Evolutionary conservation across 1,140 invertebrate species (phyloP).

Genomic region (Lasioglossum albipes): DNA sequence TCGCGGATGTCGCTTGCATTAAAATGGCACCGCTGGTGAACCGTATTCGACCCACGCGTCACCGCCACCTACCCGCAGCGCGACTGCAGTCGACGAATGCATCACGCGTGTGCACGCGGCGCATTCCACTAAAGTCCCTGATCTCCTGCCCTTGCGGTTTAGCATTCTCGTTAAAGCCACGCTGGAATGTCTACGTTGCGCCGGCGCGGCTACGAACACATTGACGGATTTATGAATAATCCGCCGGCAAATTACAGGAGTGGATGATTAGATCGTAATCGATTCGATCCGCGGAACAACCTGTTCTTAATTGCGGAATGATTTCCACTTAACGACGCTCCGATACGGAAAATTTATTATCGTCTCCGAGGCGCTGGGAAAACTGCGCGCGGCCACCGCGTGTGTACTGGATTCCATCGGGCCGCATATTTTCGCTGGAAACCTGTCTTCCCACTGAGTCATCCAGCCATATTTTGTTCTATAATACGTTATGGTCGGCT

Average conservation of each 20-base stretch:
- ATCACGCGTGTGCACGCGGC: conserved; percentile 29
- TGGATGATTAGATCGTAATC: conserved; percentile 40
- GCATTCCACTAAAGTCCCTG: conserved; percentile 52
- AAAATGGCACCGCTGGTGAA: conserved; percentile 14
- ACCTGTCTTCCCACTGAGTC: no score
- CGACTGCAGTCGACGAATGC: conserved; percentile 15
- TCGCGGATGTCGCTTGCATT: neutral
- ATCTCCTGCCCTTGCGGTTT: conserved; percentile 49
- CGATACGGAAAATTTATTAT: conserved; percentile 30
- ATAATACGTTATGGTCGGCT: no score
- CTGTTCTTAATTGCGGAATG: conserved; percentile 40
- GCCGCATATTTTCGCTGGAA: no score
- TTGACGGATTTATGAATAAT: conserved; percentile 43
- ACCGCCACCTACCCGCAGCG: conserved; percentile 20
- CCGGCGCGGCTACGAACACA: neutral
- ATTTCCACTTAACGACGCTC: conserved; percentile 25
- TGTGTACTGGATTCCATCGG: no score
- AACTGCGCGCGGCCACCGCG: neutral
- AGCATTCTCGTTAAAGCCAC: conserved; percentile 42
- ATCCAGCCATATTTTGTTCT: no score
- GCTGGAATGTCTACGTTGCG: conserved; percentile 17
- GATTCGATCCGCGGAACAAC: conserved; percentile 34
- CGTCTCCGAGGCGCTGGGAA: neutral
- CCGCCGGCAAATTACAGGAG: conserved; percentile 22
- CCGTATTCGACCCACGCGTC: conserved; percentile 17